These are phyloP conservation scores for Boleophthalmus pectinirostris DNA, from an alignment of 2,113 vertebrate genomes.

Conservation along the genomic window DNA sequence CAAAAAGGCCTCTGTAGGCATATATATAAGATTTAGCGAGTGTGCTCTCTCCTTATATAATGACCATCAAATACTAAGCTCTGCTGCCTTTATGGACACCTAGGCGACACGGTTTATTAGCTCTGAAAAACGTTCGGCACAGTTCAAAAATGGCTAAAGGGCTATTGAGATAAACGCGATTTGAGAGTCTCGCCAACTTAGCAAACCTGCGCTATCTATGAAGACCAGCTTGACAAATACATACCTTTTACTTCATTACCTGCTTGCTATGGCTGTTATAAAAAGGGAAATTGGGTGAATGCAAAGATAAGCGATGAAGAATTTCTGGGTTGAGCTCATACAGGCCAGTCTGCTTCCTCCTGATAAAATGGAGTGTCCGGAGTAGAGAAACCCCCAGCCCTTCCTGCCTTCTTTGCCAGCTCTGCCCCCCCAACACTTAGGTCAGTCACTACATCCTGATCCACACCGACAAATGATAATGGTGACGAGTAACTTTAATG, in stretches of 20 bases:
- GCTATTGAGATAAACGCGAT: slow-evolving; percentile 41
- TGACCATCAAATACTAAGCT: slow-evolving; percentile 41
- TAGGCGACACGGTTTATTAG: slow-evolving; percentile 60
- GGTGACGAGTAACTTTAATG: slow-evolving; percentile 1
- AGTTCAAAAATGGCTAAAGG: slow-evolving; percentile 31
- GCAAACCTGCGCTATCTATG: slow-evolving; percentile 59
- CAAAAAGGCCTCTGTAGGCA: slow-evolving; percentile 44
- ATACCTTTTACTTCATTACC: slow-evolving; percentile 72
- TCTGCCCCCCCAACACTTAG: slow-evolving; percentile 34
- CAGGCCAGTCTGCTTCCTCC: slow-evolving; percentile 73
- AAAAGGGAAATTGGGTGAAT: slow-evolving; percentile 63
- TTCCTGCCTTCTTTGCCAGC: slow-evolving; percentile 61
- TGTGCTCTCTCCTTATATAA: slow-evolving; percentile 40
- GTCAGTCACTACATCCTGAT: slow-evolving; percentile 55
- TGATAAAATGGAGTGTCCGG: slow-evolving; percentile 70
- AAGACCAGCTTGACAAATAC: slow-evolving; percentile 67
- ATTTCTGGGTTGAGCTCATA: slow-evolving; percentile 65
- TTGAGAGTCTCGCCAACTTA: slow-evolving; percentile 40
- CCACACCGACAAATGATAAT: slow-evolving; percentile 30
- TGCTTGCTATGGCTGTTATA: slow-evolving; percentile 60
- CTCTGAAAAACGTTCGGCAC: slow-evolving; percentile 50
- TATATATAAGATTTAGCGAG: slow-evolving; percentile 46
- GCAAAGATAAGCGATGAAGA: slow-evolving; percentile 70
- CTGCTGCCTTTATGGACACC: slow-evolving; percentile 56
- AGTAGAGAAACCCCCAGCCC: slow-evolving; percentile 39